Percentiles rank a stretch among this genome's conserved stretches.
Evolutionary conservation across 2,888 invertebrate genomes (phyloP).

Genomic region (Cyclophora punctaria): DNA sequence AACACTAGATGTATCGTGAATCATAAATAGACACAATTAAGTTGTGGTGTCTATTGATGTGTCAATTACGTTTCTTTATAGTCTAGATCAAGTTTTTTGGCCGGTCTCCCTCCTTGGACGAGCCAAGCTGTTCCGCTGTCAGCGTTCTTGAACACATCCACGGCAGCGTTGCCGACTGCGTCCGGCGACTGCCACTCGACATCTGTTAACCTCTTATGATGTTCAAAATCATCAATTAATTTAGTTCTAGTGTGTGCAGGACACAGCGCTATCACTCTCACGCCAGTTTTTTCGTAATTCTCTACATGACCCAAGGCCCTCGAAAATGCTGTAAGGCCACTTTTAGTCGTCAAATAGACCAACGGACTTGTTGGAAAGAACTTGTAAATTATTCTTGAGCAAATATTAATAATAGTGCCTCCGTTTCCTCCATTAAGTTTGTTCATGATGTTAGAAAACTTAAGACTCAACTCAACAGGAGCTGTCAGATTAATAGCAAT

Average conservation of each 20-base stretch:
- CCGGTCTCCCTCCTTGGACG: conserved; percentile 52
- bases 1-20: too few species aligned
- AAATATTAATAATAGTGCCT: conserved; percentile 77
- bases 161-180: conserved; percentile 36
- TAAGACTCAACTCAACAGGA: conserved; percentile 42
- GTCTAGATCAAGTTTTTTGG: too few species aligned
- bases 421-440: conserved; percentile 34
- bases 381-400: too few species aligned
- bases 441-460: conserved; percentile 31
- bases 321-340: conserved; percentile 71
- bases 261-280: conserved; percentile 55
- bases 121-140: conserved; percentile 71
- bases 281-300: conserved; percentile 63
- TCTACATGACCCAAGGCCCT: conserved; percentile 53
- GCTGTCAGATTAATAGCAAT: conserved; percentile 2
- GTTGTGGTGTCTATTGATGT: too few species aligned
- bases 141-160: conserved; percentile 45
- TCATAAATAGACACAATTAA: too few species aligned
- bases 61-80: too few species aligned
- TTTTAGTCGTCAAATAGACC: conserved; percentile 14
- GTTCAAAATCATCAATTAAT: too few species aligned
- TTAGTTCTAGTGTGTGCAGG: too few species aligned
- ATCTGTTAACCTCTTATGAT: too few species aligned
- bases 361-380: too few species aligned
- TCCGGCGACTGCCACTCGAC: conserved; percentile 37